Evolutionary conservation across 2,888 invertebrate species (phyloP), one percentile per base, ranked within the genome.

Genomic region (Cryptus viduatorius): DNA sequence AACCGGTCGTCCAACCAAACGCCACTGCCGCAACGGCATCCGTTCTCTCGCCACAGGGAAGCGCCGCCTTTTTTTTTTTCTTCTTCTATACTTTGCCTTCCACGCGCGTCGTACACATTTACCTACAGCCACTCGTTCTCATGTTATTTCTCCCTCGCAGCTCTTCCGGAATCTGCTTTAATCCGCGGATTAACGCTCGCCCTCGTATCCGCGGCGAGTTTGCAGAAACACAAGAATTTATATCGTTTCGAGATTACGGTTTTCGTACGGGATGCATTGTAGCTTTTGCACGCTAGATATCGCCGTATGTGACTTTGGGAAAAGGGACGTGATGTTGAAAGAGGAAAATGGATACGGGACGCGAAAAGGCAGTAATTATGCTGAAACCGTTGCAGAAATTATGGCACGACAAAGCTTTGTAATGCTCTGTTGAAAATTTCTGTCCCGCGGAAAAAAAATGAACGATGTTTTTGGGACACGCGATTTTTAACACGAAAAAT

Each of bases 221-320:
- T 56, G 59, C 12, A 64, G 64, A 69, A 75, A 83, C 50, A 75
- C 71, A 73, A 29, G 68, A 71, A 87, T 87, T 85, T 86, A 86
- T 85, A 83, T 85, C 83, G 73, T 44, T 53, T 75, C 61, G 84
- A 83, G 82, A 86, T 86, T 85, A 86, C 79, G 56, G 65, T 77
- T 68, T 59, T 75, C 19, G 19, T 16, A 16, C 10, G 53, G 50
- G 29, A 31, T n/a, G 48, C 61, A 44, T 46, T 46, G 48, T 73
- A 48, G 46, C 46, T 46, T 61, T 46, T 50, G 64, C 19, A 24
- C 12, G 50, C 48, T 50, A 19, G 37, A 65, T 50, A 64, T 64
- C 29, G 19, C 37, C 53, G 37, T 19, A 14, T 37, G 64, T 44
- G 12, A 65, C 64, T 75, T 64, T 50, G 48, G 50, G 48, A 19